These are phyloP conservation scores for Drosophila ambigua DNA, from an alignment of 1,140 invertebrate genomes.

Conservation along the genomic window DNA sequence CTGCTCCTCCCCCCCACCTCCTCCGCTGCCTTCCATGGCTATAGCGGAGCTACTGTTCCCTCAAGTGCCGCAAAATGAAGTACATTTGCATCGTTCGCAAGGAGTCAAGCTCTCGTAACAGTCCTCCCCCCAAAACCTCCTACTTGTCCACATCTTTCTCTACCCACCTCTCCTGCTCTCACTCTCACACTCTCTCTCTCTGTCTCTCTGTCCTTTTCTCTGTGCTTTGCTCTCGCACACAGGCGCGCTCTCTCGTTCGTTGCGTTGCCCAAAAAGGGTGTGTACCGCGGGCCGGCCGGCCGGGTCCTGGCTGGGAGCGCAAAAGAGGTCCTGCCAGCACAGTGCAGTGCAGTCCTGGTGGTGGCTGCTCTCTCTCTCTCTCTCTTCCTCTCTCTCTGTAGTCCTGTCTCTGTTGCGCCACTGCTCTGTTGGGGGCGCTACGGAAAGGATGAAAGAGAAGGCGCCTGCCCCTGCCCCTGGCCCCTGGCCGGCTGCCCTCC, in stretches of 20 bases:
- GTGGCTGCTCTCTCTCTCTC: constrained; percentile 14
- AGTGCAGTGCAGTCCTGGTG: constrained; percentile 15
- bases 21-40: too few species aligned
- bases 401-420: constrained; percentile 19
- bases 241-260: constrained; percentile 6
- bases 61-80: constrained; percentile 24
- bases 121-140: too few species aligned
- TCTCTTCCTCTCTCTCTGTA: constrained; percentile 5
- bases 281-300: constrained; percentile 51
- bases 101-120: constrained; percentile 28
- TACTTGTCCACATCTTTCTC: not conserved
- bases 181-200: constrained; percentile 4
- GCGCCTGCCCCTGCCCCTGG: not conserved
- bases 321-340: constrained; percentile 21
- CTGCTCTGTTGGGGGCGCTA: constrained; percentile 26
- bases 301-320: constrained; percentile 4
- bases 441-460: constrained; percentile 6
- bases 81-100: constrained; percentile 48
- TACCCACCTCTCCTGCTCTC: not conserved
- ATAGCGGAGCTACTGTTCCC: too few species aligned
- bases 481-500: not conserved
- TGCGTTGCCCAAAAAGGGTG: constrained; percentile 60
- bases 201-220: not conserved
- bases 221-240: constrained; percentile 5
- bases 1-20: too few species aligned